These are phyloP conservation scores for Antheraea mylitta DNA, from an alignment of 1,140 invertebrate species.

Conservation along the genomic window DNA sequence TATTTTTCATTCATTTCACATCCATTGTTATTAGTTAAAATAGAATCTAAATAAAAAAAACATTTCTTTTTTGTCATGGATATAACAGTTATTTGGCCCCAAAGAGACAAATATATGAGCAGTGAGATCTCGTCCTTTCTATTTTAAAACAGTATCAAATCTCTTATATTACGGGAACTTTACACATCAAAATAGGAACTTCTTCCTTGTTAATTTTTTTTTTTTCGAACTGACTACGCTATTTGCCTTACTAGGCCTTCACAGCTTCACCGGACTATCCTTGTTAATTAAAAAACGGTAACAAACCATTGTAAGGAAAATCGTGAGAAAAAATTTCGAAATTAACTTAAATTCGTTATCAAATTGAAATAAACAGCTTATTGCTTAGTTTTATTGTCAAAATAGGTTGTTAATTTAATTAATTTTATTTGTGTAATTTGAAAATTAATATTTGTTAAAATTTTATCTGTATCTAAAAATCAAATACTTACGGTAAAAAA, in stretches of 20 bases:
- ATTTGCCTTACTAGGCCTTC: no score
- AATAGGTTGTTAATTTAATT: no score
- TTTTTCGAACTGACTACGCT: no score
- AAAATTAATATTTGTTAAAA: no score
- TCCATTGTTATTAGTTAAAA: background rate
- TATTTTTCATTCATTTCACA: no score
- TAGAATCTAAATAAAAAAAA: constrained; percentile 33
- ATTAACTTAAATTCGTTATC: no score
- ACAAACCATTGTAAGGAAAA: background rate
- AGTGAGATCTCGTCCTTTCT: constrained; percentile 36
- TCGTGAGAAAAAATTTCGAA: background rate
- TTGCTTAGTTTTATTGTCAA: no score
- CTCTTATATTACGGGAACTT: background rate
- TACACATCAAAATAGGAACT: background rate
- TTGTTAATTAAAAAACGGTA: background rate
- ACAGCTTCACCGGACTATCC: no score
- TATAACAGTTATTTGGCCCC: constrained; percentile 72
- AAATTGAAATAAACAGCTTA: no score
- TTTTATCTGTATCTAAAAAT: no score
- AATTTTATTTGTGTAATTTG: no score
- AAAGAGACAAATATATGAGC: constrained; percentile 60
- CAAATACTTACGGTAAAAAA: no score
- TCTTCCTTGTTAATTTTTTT: background rate
- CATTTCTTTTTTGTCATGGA: constrained; percentile 71
- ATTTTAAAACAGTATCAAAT: background rate